Evolutionary conservation across 2,113 vertebrate species (phyloP).

Genomic region (Pygoscelis adeliae): DNA sequence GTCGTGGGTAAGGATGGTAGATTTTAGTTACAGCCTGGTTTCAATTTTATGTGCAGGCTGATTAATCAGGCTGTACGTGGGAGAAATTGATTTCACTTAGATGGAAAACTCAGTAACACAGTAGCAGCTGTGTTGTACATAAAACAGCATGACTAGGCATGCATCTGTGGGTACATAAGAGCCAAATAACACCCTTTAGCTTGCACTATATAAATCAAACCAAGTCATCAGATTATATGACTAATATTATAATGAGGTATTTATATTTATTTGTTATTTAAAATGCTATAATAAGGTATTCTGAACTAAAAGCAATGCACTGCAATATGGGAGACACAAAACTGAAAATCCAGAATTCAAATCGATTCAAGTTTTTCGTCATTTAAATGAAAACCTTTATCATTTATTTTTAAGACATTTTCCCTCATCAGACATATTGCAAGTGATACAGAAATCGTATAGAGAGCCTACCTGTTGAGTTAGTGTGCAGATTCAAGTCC

Average conservation of each 20-base stretch:
- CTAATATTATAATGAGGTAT: slow-evolving; percentile 1
- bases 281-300: not conserved
- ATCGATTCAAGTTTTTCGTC: not conserved
- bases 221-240: not conserved
- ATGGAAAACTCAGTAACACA: not conserved
- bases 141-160: not conserved
- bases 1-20: not conserved
- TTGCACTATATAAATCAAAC: not conserved
- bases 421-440: not conserved
- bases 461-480: not conserved
- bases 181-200: not conserved
- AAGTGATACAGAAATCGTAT: not conserved
- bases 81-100: not conserved
- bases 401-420: not conserved
- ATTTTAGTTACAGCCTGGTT: not conserved
- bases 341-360: not conserved
- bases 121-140: slow-evolving; percentile 2
- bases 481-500: not conserved
- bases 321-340: not conserved
- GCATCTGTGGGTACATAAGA: not conserved
- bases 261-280: not conserved
- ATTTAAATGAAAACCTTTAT: not conserved
- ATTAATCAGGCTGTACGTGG: not conserved
- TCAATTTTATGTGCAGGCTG: not conserved
- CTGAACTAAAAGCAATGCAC: not conserved